A percentile compares a stretch with the other conserved stretches of the same genome.
phyloP scores from a whole-genome alignment of 2,113 vertebrate species.

The Mungos mungo region DNA sequence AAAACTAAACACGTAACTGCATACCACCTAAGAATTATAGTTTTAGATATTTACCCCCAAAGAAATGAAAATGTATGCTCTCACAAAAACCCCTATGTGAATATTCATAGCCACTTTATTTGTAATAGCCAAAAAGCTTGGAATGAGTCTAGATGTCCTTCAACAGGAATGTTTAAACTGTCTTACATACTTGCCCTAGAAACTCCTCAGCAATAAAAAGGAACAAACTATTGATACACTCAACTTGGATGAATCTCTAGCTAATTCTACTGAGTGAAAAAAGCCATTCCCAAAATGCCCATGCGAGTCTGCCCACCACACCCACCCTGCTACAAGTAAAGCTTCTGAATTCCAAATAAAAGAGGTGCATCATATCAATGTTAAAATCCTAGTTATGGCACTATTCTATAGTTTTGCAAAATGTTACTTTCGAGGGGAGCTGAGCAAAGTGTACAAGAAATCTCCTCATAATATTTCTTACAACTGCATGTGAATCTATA shows the following conservation, averaged over 20 bases:
- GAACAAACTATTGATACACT: not conserved
- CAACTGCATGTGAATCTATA: not conserved
- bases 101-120: not conserved
- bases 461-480: not conserved
- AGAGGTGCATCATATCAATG: not conserved
- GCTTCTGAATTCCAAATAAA: not conserved
- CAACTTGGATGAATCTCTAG: not conserved
- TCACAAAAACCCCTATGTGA: not conserved
- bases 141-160: not conserved
- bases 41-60: not conserved
- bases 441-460: not conserved
- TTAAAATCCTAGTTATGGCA: not conserved
- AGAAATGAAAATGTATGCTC: not conserved
- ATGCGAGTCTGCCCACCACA: not conserved
- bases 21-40: not conserved
- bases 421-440: not conserved
- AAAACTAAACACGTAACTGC: not conserved
- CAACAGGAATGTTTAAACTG: not conserved
- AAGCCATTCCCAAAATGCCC: not conserved
- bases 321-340: not conserved
- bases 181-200: not conserved
- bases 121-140: not conserved
- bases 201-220: not conserved
- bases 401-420: not conserved
- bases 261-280: not conserved